Base-by-base conservation (phyloP, 30 jellyfish, hydroid and myxozoan species). In the Aurelia aurita region DNA sequence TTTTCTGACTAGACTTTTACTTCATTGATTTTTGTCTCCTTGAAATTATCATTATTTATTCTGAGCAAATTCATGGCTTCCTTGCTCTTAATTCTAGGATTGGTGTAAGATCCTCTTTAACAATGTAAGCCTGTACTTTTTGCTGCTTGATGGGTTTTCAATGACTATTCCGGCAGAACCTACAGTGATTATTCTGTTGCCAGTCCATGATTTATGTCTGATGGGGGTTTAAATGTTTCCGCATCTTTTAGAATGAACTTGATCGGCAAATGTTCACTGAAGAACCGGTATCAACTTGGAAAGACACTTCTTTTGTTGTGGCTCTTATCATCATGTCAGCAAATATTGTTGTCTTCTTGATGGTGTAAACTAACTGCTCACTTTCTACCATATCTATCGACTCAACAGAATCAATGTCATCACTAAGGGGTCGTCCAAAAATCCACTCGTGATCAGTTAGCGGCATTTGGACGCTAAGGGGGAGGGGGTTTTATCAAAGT, bases 221-320 rank as follows among this genome's bases (percentile, higher is more conserved):
- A 6, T 67, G 58, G 79, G 79, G 23, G 79, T 67, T 28, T 67
- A 11, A 32, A 2, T 67, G 61, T 67, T 34, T 67, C 79, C 23
- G 6, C 61, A 67, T 67, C 64, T 32, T 76, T 57, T 34, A 39
- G 88, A 35, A 57, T 76, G 77, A 55, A 18, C 67, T 60, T 49
- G 77, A 57, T 76, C 31, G 77, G 77, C 39, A 76, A 76, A 59
- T 57, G 72, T 76, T 76, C 88, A 76, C 77, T 76, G 77, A 76
- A 31, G 82, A 70, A 29, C 82, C 66, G 44, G 64, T 70, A 46
- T 70, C 82, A 46, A 39, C 67, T 70, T 70, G 82, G 32, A 70
- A 39, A 70, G 88, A 76, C 64, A 76, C 88, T 76, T 76, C 77
- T 76, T 76, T 76, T 76, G n/a, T n/a, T n/a, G n/a, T n/a, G n/a